Evolutionary conservation across 2,797 vertebrate genomes (phyloP).

Genomic region (Ibycter americanus): DNA sequence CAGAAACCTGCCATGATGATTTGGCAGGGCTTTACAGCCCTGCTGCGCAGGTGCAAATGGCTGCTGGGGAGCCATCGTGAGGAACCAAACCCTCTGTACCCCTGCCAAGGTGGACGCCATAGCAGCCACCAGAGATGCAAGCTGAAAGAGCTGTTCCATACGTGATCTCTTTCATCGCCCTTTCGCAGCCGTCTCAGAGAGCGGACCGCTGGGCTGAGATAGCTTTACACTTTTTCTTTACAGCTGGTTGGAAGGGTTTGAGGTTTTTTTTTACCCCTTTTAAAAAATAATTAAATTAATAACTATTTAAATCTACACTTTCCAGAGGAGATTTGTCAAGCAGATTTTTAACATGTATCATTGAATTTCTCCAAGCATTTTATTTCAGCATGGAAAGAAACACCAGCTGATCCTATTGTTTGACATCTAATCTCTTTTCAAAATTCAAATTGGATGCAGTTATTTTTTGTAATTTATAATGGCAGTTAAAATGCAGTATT

Average conservation of each 20-base stretch:
- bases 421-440: neutral
- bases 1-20: neutral
- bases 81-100: neutral
- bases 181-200: neutral
- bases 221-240: neutral
- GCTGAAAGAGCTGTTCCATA: neutral
- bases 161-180: conserved; percentile 15
- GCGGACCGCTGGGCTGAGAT: neutral
- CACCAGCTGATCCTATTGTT: neutral
- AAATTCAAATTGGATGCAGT: neutral
- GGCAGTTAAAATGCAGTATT: neutral
- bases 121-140: neutral
- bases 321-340: neutral
- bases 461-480: neutral
- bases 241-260: neutral
- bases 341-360: neutral
- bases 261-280: fast-evolving
- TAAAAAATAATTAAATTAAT: neutral
- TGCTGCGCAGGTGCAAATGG: neutral
- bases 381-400: neutral
- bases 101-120: neutral
- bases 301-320: neutral
- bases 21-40: neutral
- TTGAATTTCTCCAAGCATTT: neutral
- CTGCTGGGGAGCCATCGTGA: neutral